Base-by-base conservation (phyloP, 2,797 vertebrate genomes). In the Muraenolepis orangiensis region DNA sequence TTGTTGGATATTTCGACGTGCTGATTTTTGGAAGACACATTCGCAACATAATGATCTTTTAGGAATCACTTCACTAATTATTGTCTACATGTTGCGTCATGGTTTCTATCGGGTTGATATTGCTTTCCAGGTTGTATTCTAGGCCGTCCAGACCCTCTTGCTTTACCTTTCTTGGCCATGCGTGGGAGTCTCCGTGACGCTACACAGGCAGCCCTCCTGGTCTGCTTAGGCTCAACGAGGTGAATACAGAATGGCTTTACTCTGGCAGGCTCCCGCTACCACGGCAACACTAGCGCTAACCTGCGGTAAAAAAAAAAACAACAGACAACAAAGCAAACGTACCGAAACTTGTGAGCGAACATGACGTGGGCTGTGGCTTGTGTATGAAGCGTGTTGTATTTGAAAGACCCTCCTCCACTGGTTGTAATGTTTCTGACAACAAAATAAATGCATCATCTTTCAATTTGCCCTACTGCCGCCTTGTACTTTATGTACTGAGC, bases 171-270 rank as follows among this genome's bases (percentile, higher is more conserved):
- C 32, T 66, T 68, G 40, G 46, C 80, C 76, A 78, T 85, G 84
- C 75, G 70, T 82, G 61, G 34, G n/a, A 69, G 73, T 71, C 76
- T 75, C 75, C 68, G 71, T 66, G 77, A 84, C 84, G 71, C 81
- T 71, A 30, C 81, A 69, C 69, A 40, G 70, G 75, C 71, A 72
- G 75, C 70, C 67, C 78, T 77, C 28, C 66, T 73, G 81, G 72
- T 80, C 74, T 34, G 77, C 36, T 71, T 36, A 46, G 74, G 72
- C 68, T 69, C 69, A 72, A 23, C 18, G 72, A 82, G 18, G 77
- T 79, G 64, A 74, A 82, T 72, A 74, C 36, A 8, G 51, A n/a
- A 51, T 70, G 67, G n/a, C 73, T 16, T 69, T 20, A 57, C 51
- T 57, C 51, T n/a, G 20, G n/a, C 20, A 6, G 23, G 51, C 51